phyloP scores from a whole-genome alignment of 2,113 vertebrate species.

The Diphyllodes magnificus region DNA sequence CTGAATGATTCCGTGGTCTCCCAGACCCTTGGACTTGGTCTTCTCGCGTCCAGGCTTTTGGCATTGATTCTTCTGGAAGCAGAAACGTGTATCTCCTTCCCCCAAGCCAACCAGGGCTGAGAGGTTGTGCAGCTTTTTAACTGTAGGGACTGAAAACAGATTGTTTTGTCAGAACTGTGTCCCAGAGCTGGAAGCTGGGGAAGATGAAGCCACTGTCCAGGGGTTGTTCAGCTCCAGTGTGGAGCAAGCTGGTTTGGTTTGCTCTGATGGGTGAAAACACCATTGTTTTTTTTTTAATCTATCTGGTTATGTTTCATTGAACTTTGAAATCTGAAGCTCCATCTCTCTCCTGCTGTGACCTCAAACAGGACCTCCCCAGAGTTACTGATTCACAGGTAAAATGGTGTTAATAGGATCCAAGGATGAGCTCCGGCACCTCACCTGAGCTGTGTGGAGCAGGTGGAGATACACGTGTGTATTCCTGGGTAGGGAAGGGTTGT shows the following conservation, averaged over 20 bases:
- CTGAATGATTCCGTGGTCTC: not conserved
- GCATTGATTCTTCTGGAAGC: not conserved
- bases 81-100: not conserved
- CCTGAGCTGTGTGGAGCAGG: not conserved
- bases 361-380: not conserved
- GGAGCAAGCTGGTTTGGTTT: not conserved
- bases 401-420: not conserved
- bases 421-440: not conserved
- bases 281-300: not conserved
- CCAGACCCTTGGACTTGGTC: not conserved
- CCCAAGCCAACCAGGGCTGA: no score
- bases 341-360: not conserved
- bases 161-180: not conserved
- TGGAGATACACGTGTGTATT: rapidly evolving
- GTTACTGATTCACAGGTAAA: not conserved
- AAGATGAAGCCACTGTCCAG: rapidly evolving
- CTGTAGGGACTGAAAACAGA: not conserved
- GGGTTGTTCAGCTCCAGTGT: not conserved
- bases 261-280: not conserved
- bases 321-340: not conserved
- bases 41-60: rapidly evolving
- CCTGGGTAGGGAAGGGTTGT: not conserved
- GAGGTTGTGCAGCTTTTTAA: not conserved
- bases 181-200: not conserved
- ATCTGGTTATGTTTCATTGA: not conserved